Evolutionary conservation across 2,113 vertebrate species (phyloP), one percentile per base, ranked within the genome.

Genomic region (Gallinago jamesoni): DNA sequence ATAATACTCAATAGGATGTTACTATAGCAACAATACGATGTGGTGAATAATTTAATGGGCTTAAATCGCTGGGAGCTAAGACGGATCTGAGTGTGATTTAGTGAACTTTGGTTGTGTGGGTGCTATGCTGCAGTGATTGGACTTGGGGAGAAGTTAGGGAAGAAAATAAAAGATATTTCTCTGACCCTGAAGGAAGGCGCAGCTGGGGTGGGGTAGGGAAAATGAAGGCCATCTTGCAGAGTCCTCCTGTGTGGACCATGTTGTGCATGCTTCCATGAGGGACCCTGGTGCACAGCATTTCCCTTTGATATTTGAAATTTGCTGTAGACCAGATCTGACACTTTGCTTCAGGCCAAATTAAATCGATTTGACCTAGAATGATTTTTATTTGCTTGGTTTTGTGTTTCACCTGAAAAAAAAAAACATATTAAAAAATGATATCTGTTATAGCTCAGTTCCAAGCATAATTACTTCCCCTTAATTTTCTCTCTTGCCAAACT

Each of bases 311-410:
- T 62, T 73, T 67, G 37, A 53, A 80, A 48, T 81, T 72, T 87
- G 56, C 77, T 94, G 37, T 84, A 96, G 96, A 96, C 53, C 47
- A 93, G 84, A 87, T 82, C 89, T 96, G 94, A 93, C 81, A 82
- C 82, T 84, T 94, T 76, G 74, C 93, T 96, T 94, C 81, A 66
- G 87, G 96, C 93, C 91, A 94, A 75, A 93, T 93, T 52, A 82
- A 87, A 96, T 96, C 85, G 87, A 91, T 96, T 95, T 97, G 81
- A 89, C 84, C 91, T 91, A 94, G 74, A 93, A 94, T 91, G 60
- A 89, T 96, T 96, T 93, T 79, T 93, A 91, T 87, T 92, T 72
- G 56, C 87, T 96, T 96, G 68, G 17, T 84, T 95, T 92, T n/a
- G 17, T 59, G 33, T 86, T 95, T 84, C 48, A 56, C 5, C 59